Conservation (phyloP, 2,888 invertebrate genomes). For the Cylindroiulus punctatus region DNA sequence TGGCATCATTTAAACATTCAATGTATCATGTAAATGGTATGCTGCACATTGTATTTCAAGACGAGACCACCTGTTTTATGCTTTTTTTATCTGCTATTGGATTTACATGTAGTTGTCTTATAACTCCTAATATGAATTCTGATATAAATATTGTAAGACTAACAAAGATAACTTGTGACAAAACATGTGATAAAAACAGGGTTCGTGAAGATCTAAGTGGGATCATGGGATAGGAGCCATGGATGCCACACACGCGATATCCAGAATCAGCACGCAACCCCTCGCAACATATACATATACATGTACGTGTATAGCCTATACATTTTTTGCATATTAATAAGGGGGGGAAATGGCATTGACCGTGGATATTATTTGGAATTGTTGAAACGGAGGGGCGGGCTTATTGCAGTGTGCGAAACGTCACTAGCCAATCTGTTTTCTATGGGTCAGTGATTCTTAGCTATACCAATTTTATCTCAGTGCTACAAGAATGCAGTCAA, state of each 20-base stretch:
- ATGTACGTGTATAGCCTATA: too few relatives aligned
- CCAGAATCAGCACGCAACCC: constrained; percentile 37
- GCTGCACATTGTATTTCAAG: too few relatives aligned
- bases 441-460: constrained; percentile 23
- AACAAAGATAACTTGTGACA: neutral
- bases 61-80: neutral
- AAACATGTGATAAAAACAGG: neutral
- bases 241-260: constrained; percentile 5
- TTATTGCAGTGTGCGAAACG: constrained; percentile 33
- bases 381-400: neutral
- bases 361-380: constrained; percentile 34
- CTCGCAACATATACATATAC: neutral
- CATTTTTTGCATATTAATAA: constrained; percentile 26
- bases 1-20: too few relatives aligned
- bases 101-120: too few relatives aligned
- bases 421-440: constrained; percentile 14
- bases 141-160: neutral
- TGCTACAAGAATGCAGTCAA: neutral
- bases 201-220: neutral
- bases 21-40: too few relatives aligned
- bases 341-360: constrained; percentile 12
- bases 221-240: constrained; percentile 29
- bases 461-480: neutral
- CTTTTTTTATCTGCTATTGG: neutral
- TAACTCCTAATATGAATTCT: neutral